phyloP scores from a whole-genome alignment of 2,797 vertebrate genomes.

The Arrhamphus sclerolepis region DNA sequence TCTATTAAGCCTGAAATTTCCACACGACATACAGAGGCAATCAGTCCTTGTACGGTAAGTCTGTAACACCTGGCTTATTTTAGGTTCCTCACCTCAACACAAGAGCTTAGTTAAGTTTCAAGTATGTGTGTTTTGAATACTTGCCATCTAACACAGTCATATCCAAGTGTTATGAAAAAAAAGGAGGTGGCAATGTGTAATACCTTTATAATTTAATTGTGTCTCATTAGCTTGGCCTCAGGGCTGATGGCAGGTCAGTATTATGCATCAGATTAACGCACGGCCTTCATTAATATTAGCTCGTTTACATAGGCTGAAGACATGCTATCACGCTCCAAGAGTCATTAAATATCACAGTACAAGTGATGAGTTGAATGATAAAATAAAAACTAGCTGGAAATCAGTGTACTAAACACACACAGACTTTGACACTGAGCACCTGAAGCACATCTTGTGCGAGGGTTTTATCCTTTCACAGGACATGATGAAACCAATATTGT shows the following conservation, averaged over 20 bases:
- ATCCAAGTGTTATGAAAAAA: conserved; percentile 30
- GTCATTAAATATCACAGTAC: conserved; percentile 56
- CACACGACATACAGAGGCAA: conserved; percentile 28
- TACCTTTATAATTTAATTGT: conserved; percentile 58
- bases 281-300: conserved; percentile 55
- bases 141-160: conserved; percentile 37
- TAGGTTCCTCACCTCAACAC: conserved; percentile 28
- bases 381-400: conserved; percentile 24
- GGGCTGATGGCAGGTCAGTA: conserved; percentile 38
- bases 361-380: conserved; percentile 59
- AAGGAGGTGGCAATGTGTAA: conserved; percentile 51
- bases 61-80: conserved; percentile 45
- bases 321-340: conserved; percentile 43
- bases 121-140: conserved; percentile 46
- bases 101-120: conserved; percentile 31
- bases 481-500: conserved; percentile 9
- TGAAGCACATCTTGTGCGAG: conserved; percentile 20
- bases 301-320: conserved; percentile 61
- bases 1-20: conserved; percentile 31
- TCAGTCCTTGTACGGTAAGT: conserved; percentile 7
- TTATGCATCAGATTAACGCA: conserved; percentile 50
- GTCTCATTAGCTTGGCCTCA: conserved; percentile 50
- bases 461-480: conserved; percentile 10
- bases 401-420: conserved; percentile 11
- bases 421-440: conserved; percentile 20